Percentiles rank a stretch among this genome's conserved stretches.
These are phyloP conservation scores for Zaprionus davidi DNA, from an alignment of 1,140 invertebrate genomes.

Conservation along the genomic window DNA sequence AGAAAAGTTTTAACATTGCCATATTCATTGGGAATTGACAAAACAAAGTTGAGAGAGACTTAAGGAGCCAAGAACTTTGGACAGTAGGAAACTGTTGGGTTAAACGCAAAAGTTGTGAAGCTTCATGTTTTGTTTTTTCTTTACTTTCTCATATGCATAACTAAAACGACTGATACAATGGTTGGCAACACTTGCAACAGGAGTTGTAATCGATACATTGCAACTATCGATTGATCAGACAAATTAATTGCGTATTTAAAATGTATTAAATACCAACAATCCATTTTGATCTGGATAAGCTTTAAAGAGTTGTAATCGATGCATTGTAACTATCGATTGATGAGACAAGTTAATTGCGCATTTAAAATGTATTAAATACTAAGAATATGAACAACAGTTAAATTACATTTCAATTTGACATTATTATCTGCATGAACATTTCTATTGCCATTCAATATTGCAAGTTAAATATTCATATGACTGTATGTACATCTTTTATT, in stretches of 20 bases:
- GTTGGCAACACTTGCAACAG: slow-evolving; percentile 3
- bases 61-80: not conserved
- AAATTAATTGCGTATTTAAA: not conserved
- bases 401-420: no score
- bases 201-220: slow-evolving; percentile 1
- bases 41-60: not conserved
- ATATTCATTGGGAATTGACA: not conserved
- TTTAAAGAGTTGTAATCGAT: not conserved
- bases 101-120: not conserved
- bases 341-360: not conserved
- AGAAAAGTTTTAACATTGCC: not conserved
- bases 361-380: not conserved
- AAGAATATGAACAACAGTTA: no score
- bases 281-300: no score
- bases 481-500: not conserved
- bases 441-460: no score
- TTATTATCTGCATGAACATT: no score
- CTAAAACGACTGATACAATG: no score
- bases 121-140: not conserved
- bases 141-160: no score
- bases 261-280: not conserved
- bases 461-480: not conserved
- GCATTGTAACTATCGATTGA: not conserved
- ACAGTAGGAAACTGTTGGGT: not conserved
- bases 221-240: not conserved